Evolutionary conservation across 2,797 vertebrate species (phyloP).

Genomic region (Poeciliopsis gracilis): DNA sequence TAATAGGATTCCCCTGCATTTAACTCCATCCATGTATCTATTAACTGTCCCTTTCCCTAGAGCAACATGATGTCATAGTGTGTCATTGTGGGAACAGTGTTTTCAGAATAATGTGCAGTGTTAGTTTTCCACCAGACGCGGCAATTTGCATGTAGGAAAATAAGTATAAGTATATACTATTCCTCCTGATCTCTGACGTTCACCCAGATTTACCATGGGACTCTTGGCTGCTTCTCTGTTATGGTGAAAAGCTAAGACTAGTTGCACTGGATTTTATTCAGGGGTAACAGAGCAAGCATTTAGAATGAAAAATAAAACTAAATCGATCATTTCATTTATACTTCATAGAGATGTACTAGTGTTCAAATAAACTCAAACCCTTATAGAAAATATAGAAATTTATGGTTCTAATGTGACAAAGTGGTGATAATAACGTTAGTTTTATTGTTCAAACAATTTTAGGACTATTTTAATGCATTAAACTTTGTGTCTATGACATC

Average conservation of each 20-base stretch:
- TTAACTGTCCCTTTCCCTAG: neutral
- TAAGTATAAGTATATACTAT: too few relatives aligned
- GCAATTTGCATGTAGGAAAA: neutral
- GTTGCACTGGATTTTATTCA: neutral
- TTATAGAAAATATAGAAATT: neutral
- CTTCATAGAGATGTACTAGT: neutral
- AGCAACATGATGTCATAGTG: neutral
- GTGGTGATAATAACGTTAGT: neutral
- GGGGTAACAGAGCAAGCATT: neutral
- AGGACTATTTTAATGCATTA: neutral
- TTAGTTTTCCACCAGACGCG: neutral
- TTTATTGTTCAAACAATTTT: neutral
- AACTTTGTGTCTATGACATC: neutral
- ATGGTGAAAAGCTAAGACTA: neutral
- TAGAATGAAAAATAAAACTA: neutral
- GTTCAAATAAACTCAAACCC: neutral
- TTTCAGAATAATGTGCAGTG: neutral
- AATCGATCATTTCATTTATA: neutral
- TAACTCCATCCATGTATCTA: neutral
- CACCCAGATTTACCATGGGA: neutral
- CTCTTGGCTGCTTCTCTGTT: neutral
- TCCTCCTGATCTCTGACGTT: neutral
- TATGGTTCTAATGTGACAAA: neutral
- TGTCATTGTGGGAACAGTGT: neutral
- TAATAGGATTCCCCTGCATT: neutral